Conservation (phyloP, 2,113 vertebrate genomes). For the Mustelus asterias region DNA sequence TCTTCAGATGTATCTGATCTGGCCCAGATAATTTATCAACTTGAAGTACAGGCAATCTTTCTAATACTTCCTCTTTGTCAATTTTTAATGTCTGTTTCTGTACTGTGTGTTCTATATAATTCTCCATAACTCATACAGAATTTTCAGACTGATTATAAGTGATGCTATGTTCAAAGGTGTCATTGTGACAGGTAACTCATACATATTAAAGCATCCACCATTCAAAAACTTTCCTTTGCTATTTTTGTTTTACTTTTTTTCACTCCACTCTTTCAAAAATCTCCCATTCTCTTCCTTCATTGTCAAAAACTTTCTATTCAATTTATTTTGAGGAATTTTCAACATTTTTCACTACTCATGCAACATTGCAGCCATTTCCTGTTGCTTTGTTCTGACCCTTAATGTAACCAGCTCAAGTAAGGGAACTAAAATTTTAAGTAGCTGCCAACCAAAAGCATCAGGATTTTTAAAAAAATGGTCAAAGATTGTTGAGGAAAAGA, state of each 20-base stretch:
- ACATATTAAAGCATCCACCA: too few species aligned
- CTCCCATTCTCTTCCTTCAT: not conserved
- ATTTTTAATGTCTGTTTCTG: too few species aligned
- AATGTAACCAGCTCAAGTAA: not conserved
- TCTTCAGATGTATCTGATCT: too few species aligned
- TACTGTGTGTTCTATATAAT: too few species aligned
- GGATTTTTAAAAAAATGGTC: not conserved
- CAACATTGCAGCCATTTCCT: not conserved
- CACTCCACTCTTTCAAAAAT: not conserved
- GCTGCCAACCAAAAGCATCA: not conserved
- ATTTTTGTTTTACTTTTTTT: not conserved
- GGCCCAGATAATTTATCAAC: too few species aligned
- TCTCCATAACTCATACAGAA: not conserved
- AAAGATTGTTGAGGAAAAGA: not conserved
- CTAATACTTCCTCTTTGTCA: too few species aligned
- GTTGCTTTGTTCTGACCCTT: not conserved
- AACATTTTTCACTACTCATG: not conserved
- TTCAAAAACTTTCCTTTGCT: not conserved
- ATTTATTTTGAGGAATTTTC: not conserved
- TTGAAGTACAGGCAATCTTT: too few species aligned
- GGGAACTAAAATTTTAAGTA: not conserved
- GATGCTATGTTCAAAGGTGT: not conserved
- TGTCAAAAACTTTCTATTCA: not conserved
- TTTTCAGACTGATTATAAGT: not conserved
- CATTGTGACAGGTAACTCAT: not conserved